Percentiles rank a stretch among this genome's conserved stretches.
phyloP scores from a whole-genome alignment of 2,113 vertebrate genomes.

The Nettapus auritus region DNA sequence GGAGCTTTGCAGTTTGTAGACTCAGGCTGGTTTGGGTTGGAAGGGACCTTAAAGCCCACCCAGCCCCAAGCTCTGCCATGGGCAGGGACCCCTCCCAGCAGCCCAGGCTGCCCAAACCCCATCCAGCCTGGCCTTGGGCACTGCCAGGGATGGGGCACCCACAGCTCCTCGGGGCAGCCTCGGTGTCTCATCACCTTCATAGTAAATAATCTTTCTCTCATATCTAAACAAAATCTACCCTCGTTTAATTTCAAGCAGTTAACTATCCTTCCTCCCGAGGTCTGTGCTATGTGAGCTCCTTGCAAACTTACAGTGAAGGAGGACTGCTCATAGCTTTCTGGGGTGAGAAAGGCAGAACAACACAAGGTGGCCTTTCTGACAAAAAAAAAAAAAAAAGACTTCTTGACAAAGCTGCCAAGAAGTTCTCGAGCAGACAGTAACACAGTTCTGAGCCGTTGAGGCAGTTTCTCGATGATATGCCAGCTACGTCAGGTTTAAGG shows the following conservation, averaged over 20 bases:
- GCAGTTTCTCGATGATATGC: neutral
- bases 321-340: neutral
- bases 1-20: accelerated
- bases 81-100: neutral
- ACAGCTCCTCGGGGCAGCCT: too few species aligned
- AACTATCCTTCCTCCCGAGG: neutral
- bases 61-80: neutral
- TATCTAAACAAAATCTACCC: neutral
- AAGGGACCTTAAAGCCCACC: neutral
- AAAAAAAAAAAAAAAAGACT: neutral
- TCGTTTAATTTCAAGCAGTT: neutral
- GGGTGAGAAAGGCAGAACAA: neutral
- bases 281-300: neutral
- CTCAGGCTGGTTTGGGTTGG: neutral
- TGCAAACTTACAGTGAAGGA: neutral
- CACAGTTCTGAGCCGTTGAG: neutral
- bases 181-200: too few species aligned
- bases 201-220: too few species aligned
- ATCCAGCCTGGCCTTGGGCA: neutral
- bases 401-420: neutral
- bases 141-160: too few species aligned
- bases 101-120: too few species aligned
- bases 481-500: neutral
- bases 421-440: neutral
- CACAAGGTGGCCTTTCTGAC: neutral